Base-by-base conservation (phyloP, 2,113 vertebrate species). In the Sander lucioperca region DNA sequence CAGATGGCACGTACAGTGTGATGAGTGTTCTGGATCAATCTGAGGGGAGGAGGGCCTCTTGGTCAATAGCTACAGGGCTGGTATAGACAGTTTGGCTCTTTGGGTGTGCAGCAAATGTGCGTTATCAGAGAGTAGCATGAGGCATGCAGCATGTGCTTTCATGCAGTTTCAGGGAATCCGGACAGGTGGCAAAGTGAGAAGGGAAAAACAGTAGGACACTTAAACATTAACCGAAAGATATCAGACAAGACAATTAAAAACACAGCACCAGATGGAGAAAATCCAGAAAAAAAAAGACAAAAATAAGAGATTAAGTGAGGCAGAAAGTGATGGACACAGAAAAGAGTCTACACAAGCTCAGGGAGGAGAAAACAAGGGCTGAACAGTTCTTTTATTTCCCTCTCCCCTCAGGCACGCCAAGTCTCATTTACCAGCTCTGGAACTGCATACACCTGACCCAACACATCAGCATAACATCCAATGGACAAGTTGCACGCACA, bases 361-460 rank as follows among this genome's bases (percentile, higher is more conserved):
- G 51, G 53, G 23, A 72, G 63, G 74, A 23, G 45, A 76, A 50
- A 87, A 82, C 13, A 76, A 83, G 71, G 57, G 50, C 82, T 77
- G n/a, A 71, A 61, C 80, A 54, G 67, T 69, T 84, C 75, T 76
- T 86, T 89, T 79, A 73, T 86, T 79, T 48, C 68, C 68, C 11
- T 19, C 70, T 65, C 72, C 74, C 87, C 75, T 83, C 51, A 10
- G 85, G 85, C 79, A 48, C 5, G 77, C 59, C 14, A 15, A 57
- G 74, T 81, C 76, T 92, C 88, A 82, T 85, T 91, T 88, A 70
- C 23, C 69, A 62, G 57, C 79, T 67, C 79, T 79, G 74, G 74
- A 91, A 86, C 88, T 63, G 59, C 88, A 84, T 59, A 89, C 85
- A 85, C 83, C 83, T 91, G 88, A 90, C 88, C 90, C 86, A 62